phyloP scores from a whole-genome alignment of 1,140 invertebrate genomes.

The Caenorhabditis remanei region DNA sequence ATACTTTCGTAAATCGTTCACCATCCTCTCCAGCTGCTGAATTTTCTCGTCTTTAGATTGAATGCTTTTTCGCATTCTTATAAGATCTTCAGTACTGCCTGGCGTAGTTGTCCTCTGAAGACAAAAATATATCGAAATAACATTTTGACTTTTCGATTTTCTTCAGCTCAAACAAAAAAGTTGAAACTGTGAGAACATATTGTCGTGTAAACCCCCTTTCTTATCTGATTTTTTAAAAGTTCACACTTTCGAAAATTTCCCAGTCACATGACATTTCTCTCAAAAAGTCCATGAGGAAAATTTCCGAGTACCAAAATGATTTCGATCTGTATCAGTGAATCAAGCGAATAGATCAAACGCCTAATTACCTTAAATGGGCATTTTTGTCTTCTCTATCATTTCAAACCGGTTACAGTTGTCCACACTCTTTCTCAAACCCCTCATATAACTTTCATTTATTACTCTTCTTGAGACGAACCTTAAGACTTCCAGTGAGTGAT shows the following conservation, averaged over 20 bases:
- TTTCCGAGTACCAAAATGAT: background rate
- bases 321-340: background rate
- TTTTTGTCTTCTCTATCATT: background rate
- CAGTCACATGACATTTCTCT: background rate
- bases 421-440: background rate
- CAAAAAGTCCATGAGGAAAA: background rate
- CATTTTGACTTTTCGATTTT: no score
- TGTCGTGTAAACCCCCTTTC: no score
- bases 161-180: no score
- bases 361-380: background rate
- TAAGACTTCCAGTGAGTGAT: slow-evolving; percentile 47
- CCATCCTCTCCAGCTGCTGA: slow-evolving; percentile 63
- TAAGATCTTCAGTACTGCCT: slow-evolving; percentile 53
- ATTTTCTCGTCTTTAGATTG: slow-evolving; percentile 65
- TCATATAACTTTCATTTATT: slow-evolving; percentile 6
- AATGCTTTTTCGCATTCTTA: slow-evolving; percentile 64
- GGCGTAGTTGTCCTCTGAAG: slow-evolving; percentile 30
- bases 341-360: background rate
- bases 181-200: no score
- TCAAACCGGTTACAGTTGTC: background rate
- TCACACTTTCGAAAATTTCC: no score
- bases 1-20: slow-evolving; percentile 59
- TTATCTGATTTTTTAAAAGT: no score
- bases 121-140: background rate
- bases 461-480: slow-evolving; percentile 27